Conservation (phyloP, 2,888 invertebrate genomes). For the Carcina quercana region DNA sequence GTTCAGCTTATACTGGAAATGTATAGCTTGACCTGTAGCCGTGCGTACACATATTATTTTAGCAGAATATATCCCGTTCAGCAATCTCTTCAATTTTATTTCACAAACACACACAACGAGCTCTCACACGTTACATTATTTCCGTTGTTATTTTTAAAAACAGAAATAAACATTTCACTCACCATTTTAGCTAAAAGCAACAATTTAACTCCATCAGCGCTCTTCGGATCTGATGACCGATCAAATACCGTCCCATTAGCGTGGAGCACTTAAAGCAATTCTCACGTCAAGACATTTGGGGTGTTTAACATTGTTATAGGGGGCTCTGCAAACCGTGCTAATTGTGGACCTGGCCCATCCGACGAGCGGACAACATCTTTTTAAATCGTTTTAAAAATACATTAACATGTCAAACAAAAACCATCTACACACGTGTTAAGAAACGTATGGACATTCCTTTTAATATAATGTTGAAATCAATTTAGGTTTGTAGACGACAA, state of each 20-base stretch:
- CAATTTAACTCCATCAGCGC: constrained; percentile 5
- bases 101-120: too few species aligned
- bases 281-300: constrained; percentile 32
- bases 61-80: too few species aligned
- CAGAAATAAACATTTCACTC: too few species aligned
- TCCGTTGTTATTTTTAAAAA: too few species aligned
- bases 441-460: constrained; percentile 27
- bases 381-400: constrained; percentile 52
- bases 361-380: constrained; percentile 33
- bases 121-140: too few species aligned
- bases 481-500: too few species aligned
- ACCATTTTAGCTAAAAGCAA: too few species aligned
- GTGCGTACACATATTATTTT: too few species aligned
- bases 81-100: too few species aligned
- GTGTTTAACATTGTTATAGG: constrained; percentile 13
- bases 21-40: too few species aligned
- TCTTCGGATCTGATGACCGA: constrained; percentile 27
- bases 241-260: constrained; percentile 35
- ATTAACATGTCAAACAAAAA: constrained; percentile 49
- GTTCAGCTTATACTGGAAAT: too few species aligned
- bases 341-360: constrained; percentile 32
- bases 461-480: too few species aligned
- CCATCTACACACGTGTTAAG: constrained; percentile 19
- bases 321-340: constrained; percentile 31
- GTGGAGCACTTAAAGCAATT: constrained; percentile 37